Percentiles rank a stretch among this genome's conserved stretches.
phyloP scores from a whole-genome alignment of 2,113 vertebrate species.

The Calypte anna region DNA sequence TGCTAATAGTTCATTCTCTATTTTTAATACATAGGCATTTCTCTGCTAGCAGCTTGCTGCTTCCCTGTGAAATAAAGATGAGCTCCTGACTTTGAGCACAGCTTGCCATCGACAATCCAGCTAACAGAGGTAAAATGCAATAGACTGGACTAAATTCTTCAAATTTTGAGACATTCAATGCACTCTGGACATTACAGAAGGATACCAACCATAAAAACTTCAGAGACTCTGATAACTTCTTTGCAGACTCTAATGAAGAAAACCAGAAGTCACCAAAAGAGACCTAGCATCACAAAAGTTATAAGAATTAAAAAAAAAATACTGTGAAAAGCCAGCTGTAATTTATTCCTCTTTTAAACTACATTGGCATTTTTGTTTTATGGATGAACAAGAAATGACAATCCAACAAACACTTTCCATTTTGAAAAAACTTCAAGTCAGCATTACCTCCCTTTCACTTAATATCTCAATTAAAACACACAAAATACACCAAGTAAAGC shows the following conservation, averaged over 20 bases:
- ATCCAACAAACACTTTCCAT: neutral
- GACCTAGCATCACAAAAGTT: neutral
- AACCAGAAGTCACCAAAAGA: neutral
- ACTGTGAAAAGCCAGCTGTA: neutral
- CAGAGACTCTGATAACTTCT: neutral
- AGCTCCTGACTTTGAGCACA: neutral
- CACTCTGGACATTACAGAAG: neutral
- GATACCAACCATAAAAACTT: neutral
- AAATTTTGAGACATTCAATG: neutral
- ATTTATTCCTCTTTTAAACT: neutral
- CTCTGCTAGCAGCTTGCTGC: neutral
- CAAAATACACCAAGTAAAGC: neutral
- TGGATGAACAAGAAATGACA: neutral
- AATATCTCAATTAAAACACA: neutral
- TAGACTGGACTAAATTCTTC: neutral
- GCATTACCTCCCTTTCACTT: neutral
- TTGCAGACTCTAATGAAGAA: neutral
- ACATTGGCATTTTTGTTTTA: neutral
- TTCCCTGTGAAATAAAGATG: neutral
- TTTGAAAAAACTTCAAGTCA: neutral
- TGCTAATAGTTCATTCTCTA: conserved; percentile 30
- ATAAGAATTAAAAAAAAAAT: neutral
- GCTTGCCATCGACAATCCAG: neutral
- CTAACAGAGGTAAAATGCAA: neutral
- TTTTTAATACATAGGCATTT: conserved; percentile 47